Conservation (phyloP, 2,888 invertebrate genomes). For the Gymnosoma rotundatum region DNA sequence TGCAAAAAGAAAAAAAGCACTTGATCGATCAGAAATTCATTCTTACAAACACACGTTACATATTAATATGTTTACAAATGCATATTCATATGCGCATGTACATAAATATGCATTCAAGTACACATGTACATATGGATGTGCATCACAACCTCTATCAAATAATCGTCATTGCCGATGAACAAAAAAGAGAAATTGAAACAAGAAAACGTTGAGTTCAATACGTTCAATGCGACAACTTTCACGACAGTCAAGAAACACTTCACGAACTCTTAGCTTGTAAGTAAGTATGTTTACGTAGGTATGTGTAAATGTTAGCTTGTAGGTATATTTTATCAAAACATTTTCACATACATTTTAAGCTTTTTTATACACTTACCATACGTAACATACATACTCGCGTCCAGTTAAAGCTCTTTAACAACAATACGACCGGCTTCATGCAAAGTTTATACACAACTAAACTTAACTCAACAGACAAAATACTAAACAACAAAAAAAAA, state of each 20-base stretch:
- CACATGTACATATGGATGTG: background rate
- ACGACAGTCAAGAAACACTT: constrained; percentile 47
- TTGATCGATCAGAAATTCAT: constrained; percentile 8
- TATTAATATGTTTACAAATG: background rate
- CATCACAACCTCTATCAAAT: constrained; percentile 22
- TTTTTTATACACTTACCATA: constrained; percentile 18
- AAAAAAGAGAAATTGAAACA: constrained; percentile 49
- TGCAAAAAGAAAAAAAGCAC: constrained; percentile 4
- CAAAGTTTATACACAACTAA: constrained; percentile 63
- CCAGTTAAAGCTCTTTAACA: constrained; percentile 16
- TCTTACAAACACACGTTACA: background rate
- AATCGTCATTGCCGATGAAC: constrained; percentile 11
- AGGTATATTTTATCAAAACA: constrained; percentile 2
- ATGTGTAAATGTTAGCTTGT: background rate
- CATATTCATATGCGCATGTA: background rate
- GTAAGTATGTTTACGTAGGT: background rate
- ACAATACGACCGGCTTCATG: constrained; percentile 62
- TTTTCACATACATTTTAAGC: constrained; percentile 4
- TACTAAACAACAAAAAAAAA: background rate
- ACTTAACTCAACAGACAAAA: constrained; percentile 34
- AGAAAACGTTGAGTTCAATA: constrained; percentile 41
- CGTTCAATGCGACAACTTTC: constrained; percentile 58
- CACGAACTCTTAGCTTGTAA: background rate
- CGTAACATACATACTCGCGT: background rate
- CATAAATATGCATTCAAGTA: background rate